Percentiles rank a stretch among this genome's conserved stretches.
Evolutionary conservation across 2,888 invertebrate species (phyloP).

Genomic region (Acanthacorydalis orientalis): DNA sequence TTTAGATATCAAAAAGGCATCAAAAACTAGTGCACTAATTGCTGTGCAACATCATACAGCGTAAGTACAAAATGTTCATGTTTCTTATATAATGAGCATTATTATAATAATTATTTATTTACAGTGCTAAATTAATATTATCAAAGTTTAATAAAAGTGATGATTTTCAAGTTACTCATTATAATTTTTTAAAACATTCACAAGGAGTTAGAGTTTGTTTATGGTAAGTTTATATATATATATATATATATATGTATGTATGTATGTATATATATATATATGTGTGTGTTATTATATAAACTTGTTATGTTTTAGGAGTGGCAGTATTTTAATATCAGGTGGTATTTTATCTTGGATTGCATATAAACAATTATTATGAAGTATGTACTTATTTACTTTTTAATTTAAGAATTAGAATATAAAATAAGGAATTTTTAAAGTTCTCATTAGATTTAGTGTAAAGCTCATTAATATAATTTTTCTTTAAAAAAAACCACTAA

Average conservation of each 20-base stretch:
- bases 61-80: conserved; percentile 24
- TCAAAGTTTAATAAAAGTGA: conserved; percentile 13
- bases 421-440: too few species aligned
- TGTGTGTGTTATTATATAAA: too few species aligned
- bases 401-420: too few species aligned
- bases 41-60: conserved; percentile 40
- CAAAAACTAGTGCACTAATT: conserved; percentile 34
- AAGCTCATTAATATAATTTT: too few species aligned
- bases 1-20: conserved; percentile 42
- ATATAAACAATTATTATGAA: not conserved
- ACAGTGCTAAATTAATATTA: conserved; percentile 19
- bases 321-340: not conserved
- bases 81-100: not conserved
- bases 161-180: conserved; percentile 18
- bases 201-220: conserved; percentile 1
- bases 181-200: conserved; percentile 20
- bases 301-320: not conserved
- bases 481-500: too few species aligned
- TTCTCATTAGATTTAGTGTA: too few species aligned
- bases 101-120: conserved; percentile 8
- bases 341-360: not conserved
- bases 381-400: too few species aligned
- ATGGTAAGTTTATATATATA: not conserved
- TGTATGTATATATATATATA: not conserved
- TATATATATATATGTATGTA: not conserved